Evolutionary conservation across 2,113 vertebrate genomes (phyloP).

Genomic region (Picathartes gymnocephalus): DNA sequence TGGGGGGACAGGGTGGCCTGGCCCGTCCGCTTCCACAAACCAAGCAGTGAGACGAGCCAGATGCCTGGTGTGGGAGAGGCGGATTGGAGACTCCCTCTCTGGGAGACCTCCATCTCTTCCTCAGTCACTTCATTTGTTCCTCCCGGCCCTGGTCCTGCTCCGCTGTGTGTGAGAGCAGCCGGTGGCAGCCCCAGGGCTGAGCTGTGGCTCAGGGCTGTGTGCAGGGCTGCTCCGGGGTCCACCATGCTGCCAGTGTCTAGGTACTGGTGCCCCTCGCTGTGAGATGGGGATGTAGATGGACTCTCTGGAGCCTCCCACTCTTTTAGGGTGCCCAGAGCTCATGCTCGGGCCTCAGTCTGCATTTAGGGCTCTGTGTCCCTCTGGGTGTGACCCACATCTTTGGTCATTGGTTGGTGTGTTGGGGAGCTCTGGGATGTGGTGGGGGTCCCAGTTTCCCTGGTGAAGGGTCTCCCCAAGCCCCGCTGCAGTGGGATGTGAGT

Average conservation of each 20-base stretch:
- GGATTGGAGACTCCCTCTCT: background rate
- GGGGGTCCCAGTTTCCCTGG: background rate
- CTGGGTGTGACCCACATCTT: background rate
- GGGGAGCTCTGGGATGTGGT: background rate
- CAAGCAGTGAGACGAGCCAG: rapidly evolving
- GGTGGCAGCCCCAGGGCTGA: rapidly evolving
- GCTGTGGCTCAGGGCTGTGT: background rate
- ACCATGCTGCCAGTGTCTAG: rapidly evolving
- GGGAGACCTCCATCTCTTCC: background rate
- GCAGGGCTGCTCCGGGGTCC: background rate
- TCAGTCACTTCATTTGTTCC: background rate
- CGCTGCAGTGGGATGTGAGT: rapidly evolving
- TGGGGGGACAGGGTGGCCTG: background rate
- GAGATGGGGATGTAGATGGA: rapidly evolving
- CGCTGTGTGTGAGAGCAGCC: rapidly evolving
- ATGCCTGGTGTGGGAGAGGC: background rate
- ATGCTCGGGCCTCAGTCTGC: background rate
- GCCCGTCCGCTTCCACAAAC: background rate
- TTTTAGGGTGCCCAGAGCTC: background rate
- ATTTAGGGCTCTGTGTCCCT: background rate
- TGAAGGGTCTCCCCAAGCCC: background rate
- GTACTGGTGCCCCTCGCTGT: rapidly evolving
- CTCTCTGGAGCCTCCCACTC: background rate
- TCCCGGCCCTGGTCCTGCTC: background rate
- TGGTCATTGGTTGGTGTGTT: background rate